A percentile compares a stretch with the other conserved stretches of the same genome.
phyloP scores from a whole-genome alignment of 2,888 invertebrate genomes.

The Callinectes sapidus region DNA sequence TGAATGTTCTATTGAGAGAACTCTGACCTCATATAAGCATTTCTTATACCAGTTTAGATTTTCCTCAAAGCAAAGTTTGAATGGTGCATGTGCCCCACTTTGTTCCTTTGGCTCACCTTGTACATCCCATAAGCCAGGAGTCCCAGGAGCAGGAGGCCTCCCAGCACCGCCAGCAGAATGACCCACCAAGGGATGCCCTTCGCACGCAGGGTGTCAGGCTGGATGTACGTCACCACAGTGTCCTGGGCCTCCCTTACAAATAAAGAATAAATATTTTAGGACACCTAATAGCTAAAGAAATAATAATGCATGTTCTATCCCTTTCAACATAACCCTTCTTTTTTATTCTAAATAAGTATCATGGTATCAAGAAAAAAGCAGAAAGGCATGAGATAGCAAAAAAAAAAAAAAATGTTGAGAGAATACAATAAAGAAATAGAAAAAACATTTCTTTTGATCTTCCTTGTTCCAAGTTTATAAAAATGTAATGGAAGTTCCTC shows the following conservation, averaged over 20 bases:
- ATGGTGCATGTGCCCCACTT: not conserved
- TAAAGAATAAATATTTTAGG: not conserved
- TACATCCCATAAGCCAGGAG: constrained; percentile 87
- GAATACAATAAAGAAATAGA: too few relatives aligned
- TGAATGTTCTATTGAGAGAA: not conserved
- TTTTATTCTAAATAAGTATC: not conserved
- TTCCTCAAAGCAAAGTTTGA: not conserved
- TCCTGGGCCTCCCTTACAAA: constrained; percentile 13
- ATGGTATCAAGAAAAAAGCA: not conserved
- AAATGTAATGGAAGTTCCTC: too few relatives aligned
- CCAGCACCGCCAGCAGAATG: constrained; percentile 86
- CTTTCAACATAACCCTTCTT: not conserved
- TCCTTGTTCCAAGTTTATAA: too few relatives aligned
- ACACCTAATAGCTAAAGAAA: not conserved
- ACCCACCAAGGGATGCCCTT: constrained; percentile 81
- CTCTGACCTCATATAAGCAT: too few relatives aligned
- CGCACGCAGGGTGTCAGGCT: constrained; percentile 58
- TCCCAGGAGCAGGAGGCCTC: constrained; percentile 88
- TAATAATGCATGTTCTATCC: too few relatives aligned
- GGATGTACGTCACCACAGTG: constrained; percentile 47
- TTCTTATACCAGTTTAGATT: too few relatives aligned
- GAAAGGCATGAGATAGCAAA: not conserved
- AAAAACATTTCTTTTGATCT: too few relatives aligned
- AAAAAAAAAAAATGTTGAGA: not conserved
- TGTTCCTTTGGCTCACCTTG: constrained; percentile 84